Evolutionary conservation across 2,888 invertebrate species (phyloP).

Genomic region (Drosophila paramelanica): DNA sequence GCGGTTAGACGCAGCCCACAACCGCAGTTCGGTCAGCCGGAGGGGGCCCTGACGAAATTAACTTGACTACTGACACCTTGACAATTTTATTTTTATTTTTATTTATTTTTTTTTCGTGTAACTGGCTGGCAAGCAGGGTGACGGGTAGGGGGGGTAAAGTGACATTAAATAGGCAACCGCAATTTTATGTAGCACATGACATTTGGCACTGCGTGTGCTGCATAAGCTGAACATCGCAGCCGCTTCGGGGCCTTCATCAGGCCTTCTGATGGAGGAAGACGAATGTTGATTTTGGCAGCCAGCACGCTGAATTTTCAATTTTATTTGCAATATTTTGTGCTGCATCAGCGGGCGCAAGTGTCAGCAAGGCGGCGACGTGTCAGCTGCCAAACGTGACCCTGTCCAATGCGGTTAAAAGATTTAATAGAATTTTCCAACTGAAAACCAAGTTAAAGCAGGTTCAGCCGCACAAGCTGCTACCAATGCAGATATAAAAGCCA

Average conservation of each 20-base stretch:
- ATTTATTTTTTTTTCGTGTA: slow-evolving; percentile 51
- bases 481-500: slow-evolving; percentile 40
- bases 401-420: slow-evolving; percentile 69
- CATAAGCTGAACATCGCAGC: slow-evolving; percentile 33
- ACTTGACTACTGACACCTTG: slow-evolving; percentile 79
- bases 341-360: slow-evolving; percentile 66
- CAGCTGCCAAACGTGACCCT: slow-evolving; percentile 69
- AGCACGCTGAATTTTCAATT: slow-evolving; percentile 66
- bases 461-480: slow-evolving; percentile 5
- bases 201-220: slow-evolving; percentile 59
- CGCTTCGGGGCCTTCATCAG: slow-evolving; percentile 9
- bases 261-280: slow-evolving; percentile 46
- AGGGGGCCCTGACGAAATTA: slow-evolving; percentile 59
- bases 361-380: slow-evolving; percentile 63
- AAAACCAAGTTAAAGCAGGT: slow-evolving; percentile 20
- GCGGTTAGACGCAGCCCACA: slow-evolving; percentile 72
- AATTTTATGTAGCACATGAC: slow-evolving; percentile 57
- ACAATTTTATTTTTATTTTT: slow-evolving; percentile 38
- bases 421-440: slow-evolving; percentile 48
- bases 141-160: background rate
- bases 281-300: slow-evolving; percentile 75
- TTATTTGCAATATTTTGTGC: slow-evolving; percentile 61
- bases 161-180: slow-evolving; percentile 59
- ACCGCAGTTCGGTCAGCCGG: slow-evolving; percentile 48
- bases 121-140: slow-evolving; percentile 19